Percentiles rank a stretch among this genome's conserved stretches.
These are phyloP conservation scores for Cactoblastis cactorum DNA, from an alignment of 2,888 invertebrate genomes.

Conservation along the genomic window DNA sequence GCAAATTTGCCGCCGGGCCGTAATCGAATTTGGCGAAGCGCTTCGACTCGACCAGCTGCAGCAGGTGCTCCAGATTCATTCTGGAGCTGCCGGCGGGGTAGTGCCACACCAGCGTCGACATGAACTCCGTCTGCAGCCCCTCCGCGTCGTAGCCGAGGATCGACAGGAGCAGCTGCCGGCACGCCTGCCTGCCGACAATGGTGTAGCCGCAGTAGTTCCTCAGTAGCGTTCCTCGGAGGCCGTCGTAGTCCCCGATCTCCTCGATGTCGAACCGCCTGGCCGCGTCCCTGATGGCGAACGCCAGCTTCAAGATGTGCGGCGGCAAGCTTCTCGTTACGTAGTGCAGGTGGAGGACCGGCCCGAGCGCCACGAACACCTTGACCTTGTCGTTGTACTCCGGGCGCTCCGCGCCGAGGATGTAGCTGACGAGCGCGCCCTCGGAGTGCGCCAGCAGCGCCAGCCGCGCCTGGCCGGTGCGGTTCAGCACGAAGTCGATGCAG, in stretches of 20 bases:
- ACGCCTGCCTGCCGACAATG: background rate
- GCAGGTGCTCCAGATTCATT: constrained; percentile 21
- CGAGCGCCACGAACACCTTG: constrained; percentile 52
- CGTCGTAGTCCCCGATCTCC: background rate
- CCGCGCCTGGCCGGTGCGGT: constrained; percentile 60
- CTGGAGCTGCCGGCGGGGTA: constrained; percentile 26
- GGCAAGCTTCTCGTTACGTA: constrained; percentile 14
- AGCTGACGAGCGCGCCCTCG: constrained; percentile 76
- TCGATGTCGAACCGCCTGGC: background rate
- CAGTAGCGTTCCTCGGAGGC: background rate
- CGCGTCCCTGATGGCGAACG: too few relatives aligned
- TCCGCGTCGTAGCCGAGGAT: background rate
- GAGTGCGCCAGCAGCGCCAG: constrained; percentile 83
- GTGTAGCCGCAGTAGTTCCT: background rate
- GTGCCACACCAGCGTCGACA: constrained; percentile 14
- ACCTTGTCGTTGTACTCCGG: constrained; percentile 78
- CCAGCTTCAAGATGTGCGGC: background rate
- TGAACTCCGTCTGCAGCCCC: background rate
- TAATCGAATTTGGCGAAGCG: constrained; percentile 29
- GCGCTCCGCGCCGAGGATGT: constrained; percentile 60
- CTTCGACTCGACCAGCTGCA: constrained; percentile 15
- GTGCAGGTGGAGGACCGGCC: constrained; percentile 26
- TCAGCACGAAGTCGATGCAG: constrained; percentile 37
- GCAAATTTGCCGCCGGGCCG: constrained; percentile 30
- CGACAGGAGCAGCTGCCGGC: background rate